Base-by-base conservation (phyloP, 1,140 invertebrate species). In the Amyelois transitella region DNA sequence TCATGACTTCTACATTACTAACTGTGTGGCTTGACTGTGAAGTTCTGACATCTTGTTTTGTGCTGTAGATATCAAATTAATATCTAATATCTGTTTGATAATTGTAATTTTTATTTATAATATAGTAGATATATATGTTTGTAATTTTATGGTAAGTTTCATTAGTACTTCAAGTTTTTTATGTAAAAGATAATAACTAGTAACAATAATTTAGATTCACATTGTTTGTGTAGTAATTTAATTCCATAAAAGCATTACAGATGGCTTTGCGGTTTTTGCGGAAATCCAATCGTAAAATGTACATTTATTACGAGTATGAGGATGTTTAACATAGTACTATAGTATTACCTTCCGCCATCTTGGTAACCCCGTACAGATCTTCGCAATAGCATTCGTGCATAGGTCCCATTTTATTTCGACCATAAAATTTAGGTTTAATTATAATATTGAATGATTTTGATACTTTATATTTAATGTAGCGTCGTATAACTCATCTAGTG, bases 401-500 rank as follows among this genome's bases (percentile, higher is more conserved):
- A 38, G 32, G 5, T n/a, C 17, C 17, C 32, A 38, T 64, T 55
- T 62, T 60, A 57, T 65, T 62, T 69, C 38, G 64, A 66, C 58
- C 66, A 62, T 68, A 66, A 66, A 48, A 54, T 60, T 56, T 65
- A 65, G 57, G 61, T 63, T 60, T 58, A 62, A 53, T 60, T 73
- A 60, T 49, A 43, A 54, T 62, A 45, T 45, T 51, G n/a, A 47
- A 43, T 58, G 22, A 45, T 62, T 74, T 59, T 67, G 53, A 62
- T 58, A 55, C 19, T 57, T 47, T 60, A 58, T 53, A 60, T 38
- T 58, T 50, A 62, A 57, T 43, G 55, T 58, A 64, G 55, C 53
- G 38, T 69, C 55, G 55, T 66, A 64, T 70, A 70, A 68, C 65
- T 75, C 60, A 61, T 56, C 66, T 74, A 75, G 61, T 58, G 58